Evolutionary conservation across 2,797 vertebrate genomes (phyloP).

Genomic region (Myotis daubentonii): DNA sequence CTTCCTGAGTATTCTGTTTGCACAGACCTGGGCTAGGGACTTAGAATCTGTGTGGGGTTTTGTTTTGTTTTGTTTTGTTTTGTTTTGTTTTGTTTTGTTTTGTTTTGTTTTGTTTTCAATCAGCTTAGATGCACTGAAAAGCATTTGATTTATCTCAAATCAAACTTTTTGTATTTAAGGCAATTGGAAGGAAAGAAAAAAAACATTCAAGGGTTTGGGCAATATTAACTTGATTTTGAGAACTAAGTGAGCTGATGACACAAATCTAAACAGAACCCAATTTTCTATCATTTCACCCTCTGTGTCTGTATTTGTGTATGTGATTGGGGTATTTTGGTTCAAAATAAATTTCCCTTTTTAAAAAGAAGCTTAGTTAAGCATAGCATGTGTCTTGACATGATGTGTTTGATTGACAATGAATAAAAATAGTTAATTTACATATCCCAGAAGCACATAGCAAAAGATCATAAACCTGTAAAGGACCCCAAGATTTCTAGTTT

Average conservation of each 20-base stretch:
- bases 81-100: background rate
- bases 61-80: background rate
- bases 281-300: slow-evolving; percentile 21
- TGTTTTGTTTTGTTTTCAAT: background rate
- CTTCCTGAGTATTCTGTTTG: background rate
- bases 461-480: slow-evolving; percentile 46
- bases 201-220: slow-evolving; percentile 6
- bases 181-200: slow-evolving; percentile 2
- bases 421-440: slow-evolving; percentile 58
- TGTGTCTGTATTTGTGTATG: slow-evolving; percentile 26
- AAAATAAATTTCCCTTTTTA: slow-evolving; percentile 47
- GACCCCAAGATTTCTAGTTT: slow-evolving; percentile 8
- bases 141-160: slow-evolving; percentile 16
- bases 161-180: background rate
- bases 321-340: slow-evolving; percentile 49
- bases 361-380: slow-evolving; percentile 49
- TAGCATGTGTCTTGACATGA: slow-evolving; percentile 42
- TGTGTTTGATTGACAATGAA: slow-evolving; percentile 55
- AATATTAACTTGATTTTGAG: slow-evolving; percentile 44
- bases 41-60: background rate
- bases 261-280: background rate
- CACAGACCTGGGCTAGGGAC: background rate
- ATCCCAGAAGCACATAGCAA: slow-evolving; percentile 1
- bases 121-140: slow-evolving; percentile 4
- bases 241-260: slow-evolving; percentile 35